A percentile compares a stretch with the other conserved stretches of the same genome.
Conservation (phyloP, 2,113 vertebrate species). For the Candoia aspera region DNA sequence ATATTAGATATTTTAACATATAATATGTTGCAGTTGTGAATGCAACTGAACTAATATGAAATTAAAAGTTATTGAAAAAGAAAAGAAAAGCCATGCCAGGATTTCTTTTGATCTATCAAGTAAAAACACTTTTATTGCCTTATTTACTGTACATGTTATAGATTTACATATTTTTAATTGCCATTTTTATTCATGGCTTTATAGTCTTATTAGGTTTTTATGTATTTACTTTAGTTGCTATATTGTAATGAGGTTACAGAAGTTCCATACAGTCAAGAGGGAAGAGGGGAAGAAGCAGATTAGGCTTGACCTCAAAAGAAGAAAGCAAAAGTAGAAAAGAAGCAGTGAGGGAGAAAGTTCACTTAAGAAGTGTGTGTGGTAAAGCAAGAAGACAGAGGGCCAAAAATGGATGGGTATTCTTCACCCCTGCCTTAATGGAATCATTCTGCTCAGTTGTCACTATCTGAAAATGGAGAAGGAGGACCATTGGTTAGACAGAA, state of each 20-base stretch:
- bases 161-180: not conserved
- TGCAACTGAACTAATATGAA: too few relatives aligned
- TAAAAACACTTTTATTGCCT: not conserved
- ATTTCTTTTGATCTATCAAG: too few relatives aligned
- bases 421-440: not conserved
- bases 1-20: not conserved
- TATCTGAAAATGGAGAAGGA: not conserved
- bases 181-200: not conserved
- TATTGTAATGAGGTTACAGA: not conserved
- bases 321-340: not conserved
- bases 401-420: not conserved
- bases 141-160: not conserved
- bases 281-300: not conserved
- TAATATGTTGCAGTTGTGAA: too few relatives aligned
- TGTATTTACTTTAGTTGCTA: not conserved
- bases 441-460: not conserved
- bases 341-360: not conserved
- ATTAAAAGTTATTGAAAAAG: too few relatives aligned
- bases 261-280: not conserved
- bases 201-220: not conserved
- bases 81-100: too few relatives aligned
- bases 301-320: too few relatives aligned
- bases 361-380: not conserved
- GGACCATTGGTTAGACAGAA: not conserved
- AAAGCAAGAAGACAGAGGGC: not conserved